A percentile compares a stretch with the other conserved stretches of the same genome.
phyloP scores from a whole-genome alignment of 1,140 invertebrate genomes.

The Zaprionus capensis region DNA sequence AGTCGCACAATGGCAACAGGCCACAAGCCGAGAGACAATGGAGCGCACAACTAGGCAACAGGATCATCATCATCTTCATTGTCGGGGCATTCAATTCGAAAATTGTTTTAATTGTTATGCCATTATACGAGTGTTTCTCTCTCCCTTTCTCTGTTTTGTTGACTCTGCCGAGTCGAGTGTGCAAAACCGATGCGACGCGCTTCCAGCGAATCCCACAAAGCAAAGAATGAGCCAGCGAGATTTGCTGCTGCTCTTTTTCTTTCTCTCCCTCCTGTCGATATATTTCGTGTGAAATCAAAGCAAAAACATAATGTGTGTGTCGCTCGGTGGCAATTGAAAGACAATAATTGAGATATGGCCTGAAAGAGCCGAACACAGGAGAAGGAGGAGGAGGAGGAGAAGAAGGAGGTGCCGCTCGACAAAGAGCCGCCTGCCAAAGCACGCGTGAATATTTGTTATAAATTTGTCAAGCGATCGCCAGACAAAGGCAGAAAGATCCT shows the following conservation, averaged over 20 bases:
- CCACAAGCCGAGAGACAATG: constrained; percentile 20
- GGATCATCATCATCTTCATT: constrained; percentile 46
- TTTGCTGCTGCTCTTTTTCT: constrained; percentile 5
- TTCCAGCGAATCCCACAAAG: constrained; percentile 55
- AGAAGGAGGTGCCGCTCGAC: constrained; percentile 28
- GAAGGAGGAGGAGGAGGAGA: background rate
- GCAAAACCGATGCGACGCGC: constrained; percentile 56
- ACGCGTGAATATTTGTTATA: constrained; percentile 82
- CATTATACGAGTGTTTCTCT: constrained; percentile 57
- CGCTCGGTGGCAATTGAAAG: constrained; percentile 72
- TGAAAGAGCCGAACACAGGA: background rate
- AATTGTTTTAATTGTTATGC: constrained; percentile 76
- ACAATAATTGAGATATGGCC: constrained; percentile 67
- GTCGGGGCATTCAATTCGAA: constrained; percentile 60
- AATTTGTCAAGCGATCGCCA: constrained; percentile 69
- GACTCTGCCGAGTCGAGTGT: constrained; percentile 65
- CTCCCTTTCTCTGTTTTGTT: constrained; percentile 59
- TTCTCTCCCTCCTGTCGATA: constrained; percentile 3
- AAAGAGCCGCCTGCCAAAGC: constrained; percentile 74
- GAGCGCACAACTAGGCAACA: constrained; percentile 18
- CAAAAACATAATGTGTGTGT: constrained; percentile 19
- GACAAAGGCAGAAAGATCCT: constrained; percentile 18
- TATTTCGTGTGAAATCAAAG: constrained; percentile 66
- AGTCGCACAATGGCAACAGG: background rate
- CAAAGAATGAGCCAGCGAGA: constrained; percentile 20